Percentiles rank a stretch among this genome's conserved stretches.
Evolutionary conservation across 2,113 vertebrate species (phyloP).

Genomic region (Gobio gobio): DNA sequence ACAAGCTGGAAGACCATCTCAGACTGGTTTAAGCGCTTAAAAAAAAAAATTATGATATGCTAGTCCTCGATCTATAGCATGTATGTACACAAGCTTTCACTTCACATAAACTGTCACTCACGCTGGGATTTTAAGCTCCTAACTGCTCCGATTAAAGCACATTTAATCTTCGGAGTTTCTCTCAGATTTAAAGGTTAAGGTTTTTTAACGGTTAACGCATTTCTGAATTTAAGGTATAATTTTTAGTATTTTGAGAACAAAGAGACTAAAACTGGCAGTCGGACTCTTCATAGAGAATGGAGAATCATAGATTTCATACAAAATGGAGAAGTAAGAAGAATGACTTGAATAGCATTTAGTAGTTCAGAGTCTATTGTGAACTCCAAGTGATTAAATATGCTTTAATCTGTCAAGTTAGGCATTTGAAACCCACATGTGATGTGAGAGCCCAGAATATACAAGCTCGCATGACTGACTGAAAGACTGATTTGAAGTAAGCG

Average conservation of each 20-base stretch:
- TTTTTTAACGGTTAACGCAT: background rate
- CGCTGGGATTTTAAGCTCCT: background rate
- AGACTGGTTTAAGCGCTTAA: background rate
- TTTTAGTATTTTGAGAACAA: conserved; percentile 20
- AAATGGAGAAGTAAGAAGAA: background rate
- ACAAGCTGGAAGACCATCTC: background rate
- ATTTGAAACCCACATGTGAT: conserved; percentile 19
- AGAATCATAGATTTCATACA: conserved; percentile 4
- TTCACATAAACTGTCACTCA: conserved; percentile 23
- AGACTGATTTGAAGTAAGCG: conserved; percentile 1
- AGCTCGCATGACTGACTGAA: background rate
- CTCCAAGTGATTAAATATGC: conserved; percentile 12
- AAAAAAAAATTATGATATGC: too few species aligned
- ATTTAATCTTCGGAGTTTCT: conserved; percentile 24
- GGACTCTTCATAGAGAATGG: background rate
- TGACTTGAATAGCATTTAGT: conserved; percentile 12
- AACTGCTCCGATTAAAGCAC: conserved; percentile 13
- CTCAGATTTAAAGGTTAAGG: conserved; percentile 29
- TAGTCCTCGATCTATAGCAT: background rate
- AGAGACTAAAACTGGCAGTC: conserved; percentile 1
- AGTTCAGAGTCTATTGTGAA: conserved; percentile 31
- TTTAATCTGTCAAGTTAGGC: conserved; percentile 20
- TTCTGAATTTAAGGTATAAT: background rate
- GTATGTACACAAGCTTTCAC: conserved; percentile 8
- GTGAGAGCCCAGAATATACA: background rate